Evolutionary conservation across 2,888 invertebrate species (phyloP).

Genomic region (Nematopogon swammerdamellus): DNA sequence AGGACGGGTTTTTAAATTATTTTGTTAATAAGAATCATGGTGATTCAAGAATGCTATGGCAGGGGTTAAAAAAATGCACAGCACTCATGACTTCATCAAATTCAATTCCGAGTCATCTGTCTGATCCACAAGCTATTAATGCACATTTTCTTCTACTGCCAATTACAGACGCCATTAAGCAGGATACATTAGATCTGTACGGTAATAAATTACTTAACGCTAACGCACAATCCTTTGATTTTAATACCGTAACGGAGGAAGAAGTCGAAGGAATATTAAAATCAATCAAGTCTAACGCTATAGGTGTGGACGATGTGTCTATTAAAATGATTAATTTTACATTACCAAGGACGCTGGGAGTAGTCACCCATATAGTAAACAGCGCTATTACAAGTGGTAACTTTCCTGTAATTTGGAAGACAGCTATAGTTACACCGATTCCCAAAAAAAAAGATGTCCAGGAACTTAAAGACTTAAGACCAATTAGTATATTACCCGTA

Average conservation of each 20-base stretch:
- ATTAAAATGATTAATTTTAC: slow-evolving; percentile 7
- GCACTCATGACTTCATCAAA: background rate
- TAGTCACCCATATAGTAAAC: background rate
- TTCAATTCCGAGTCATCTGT: slow-evolving; percentile 4
- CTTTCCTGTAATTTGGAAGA: slow-evolving; percentile 15
- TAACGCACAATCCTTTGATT: slow-evolving; percentile 5
- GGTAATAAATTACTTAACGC: background rate
- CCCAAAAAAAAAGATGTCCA: slow-evolving; percentile 12
- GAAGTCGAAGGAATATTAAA: slow-evolving; percentile 4
- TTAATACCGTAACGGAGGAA: slow-evolving; percentile 1
- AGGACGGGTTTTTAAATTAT: slow-evolving; percentile 5
- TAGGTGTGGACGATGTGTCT: slow-evolving; percentile 6
- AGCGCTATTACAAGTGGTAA: slow-evolving; percentile 3
- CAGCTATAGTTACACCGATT: slow-evolving; percentile 13
- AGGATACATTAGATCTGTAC: background rate
- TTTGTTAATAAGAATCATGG: slow-evolving; percentile 5
- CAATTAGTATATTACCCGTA: slow-evolving; percentile 13
- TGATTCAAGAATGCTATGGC: slow-evolving; percentile 7
- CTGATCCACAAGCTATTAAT: slow-evolving; percentile 6
- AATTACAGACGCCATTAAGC: background rate
- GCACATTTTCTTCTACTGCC: slow-evolving; percentile 6
- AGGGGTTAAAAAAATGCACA: slow-evolving; percentile 7
- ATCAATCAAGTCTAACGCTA: slow-evolving; percentile 7
- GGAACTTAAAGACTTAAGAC: slow-evolving; percentile 12
- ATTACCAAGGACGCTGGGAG: background rate